Evolutionary conservation across 2,888 invertebrate genomes (phyloP), one percentile per base, ranked within the genome.

Genomic region (Macaria notata): DNA sequence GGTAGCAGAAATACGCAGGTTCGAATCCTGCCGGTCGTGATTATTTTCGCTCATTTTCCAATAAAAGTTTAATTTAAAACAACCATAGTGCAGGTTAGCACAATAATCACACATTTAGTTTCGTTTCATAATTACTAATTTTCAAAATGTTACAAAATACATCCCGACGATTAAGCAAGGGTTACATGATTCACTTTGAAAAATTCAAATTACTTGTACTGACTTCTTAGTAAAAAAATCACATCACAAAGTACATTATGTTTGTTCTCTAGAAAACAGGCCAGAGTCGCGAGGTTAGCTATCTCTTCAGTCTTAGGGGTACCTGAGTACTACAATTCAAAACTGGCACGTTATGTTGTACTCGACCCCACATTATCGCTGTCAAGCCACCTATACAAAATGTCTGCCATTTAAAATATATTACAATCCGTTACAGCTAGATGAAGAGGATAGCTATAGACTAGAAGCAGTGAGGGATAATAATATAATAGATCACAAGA

Each of bases 191-290:
- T 79, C 69, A 70, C 72, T 81, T 81, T 78, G 76, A 81, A 80
- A 79, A 48, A 80, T 78, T 78, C 78, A 78, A 78, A 77, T 78
- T 78, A 84, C 78, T 81, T 81, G 78, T 81, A 82, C 76, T 81
- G 83, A 84, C 76, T 82, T 79, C 76, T 72, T 59, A 59, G 46
- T 81, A 73, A 77, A 81, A 41, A 83, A 84, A 83, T 82, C 79
- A 83, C 78, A 79, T 81, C 78, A 81, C 79, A 79, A 55, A 48
- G 54, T 51, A 54, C 8, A 41, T 36, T 36, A n/a, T 36, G 41
- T 51, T 59, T 42, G 51, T 51, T 51, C 44, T 36, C 31, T 4
- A 48, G 51, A 45, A 45, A 50, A 55, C 54, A 55, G 54, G 51
- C 7, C 46, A 54, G 54, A 38, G 41, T 33, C n/a, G 54, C 50